Percentiles rank a stretch among this genome's conserved stretches.
Evolutionary conservation across 1,140 invertebrate genomes (phyloP).

Genomic region (Rhagoletis pomonella): DNA sequence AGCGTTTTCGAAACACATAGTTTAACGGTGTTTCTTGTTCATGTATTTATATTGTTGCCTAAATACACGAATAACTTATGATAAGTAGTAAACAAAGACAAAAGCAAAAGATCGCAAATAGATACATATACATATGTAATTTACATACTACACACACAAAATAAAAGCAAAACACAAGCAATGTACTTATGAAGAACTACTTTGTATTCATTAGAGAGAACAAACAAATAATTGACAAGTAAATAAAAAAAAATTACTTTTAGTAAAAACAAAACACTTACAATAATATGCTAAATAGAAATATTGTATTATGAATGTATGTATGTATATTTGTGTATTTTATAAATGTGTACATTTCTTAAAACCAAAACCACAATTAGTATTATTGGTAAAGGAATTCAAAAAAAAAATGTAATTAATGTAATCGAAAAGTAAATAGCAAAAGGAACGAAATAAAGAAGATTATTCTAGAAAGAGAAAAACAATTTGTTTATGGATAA

Average conservation of each 20-base stretch:
- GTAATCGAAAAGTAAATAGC: neutral
- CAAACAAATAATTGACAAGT: neutral
- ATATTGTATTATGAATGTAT: constrained; percentile 48
- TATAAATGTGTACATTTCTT: constrained; percentile 55
- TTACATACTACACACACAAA: constrained; percentile 7
- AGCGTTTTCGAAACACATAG: constrained; percentile 10
- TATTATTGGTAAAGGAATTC: constrained; percentile 22
- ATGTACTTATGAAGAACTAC: constrained; percentile 57
- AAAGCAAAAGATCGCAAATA: constrained; percentile 9
- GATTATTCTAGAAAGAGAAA: too few species aligned
- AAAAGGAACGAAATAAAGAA: too few species aligned
- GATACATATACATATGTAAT: too few species aligned
- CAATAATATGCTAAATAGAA: constrained; percentile 30
- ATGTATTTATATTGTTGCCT: constrained; percentile 30
- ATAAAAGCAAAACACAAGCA: constrained; percentile 55
- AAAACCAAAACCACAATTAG: constrained; percentile 36
- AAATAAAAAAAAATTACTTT: neutral
- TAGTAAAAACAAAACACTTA: constrained; percentile 31
- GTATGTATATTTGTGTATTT: constrained; percentile 54
- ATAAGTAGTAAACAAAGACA: constrained; percentile 19
- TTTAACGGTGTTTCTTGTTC: constrained; percentile 44
- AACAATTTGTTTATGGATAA: too few species aligned
- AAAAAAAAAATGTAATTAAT: constrained; percentile 6
- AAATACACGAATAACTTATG: constrained; percentile 13
- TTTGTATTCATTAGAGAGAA: constrained; percentile 52